phyloP scores from a whole-genome alignment of 1,140 invertebrate species.

The Lucilia sericata region DNA sequence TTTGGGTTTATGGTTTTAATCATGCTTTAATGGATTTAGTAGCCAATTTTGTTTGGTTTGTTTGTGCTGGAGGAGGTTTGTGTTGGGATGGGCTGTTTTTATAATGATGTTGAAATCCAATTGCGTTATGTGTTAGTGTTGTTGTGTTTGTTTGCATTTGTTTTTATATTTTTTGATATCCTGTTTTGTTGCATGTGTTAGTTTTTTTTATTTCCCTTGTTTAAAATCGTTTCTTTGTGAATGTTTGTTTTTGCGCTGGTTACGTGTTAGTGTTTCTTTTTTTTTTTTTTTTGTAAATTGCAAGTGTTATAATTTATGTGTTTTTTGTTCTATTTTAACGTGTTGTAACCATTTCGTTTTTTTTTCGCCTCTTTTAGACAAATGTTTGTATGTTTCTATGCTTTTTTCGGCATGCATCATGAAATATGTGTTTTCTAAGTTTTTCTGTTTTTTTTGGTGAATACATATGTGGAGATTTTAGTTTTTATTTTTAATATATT shows the following conservation, averaged over 20 bases:
- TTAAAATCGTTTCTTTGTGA: neutral
- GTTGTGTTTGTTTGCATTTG: neutral
- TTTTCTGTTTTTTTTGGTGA: neutral
- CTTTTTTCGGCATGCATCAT: slow-evolving; percentile 6
- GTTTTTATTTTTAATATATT: neutral
- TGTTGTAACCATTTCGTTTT: neutral
- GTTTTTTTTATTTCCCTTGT: neutral
- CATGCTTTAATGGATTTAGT: slow-evolving; percentile 1
- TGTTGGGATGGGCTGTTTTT: neutral
- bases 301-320: neutral
- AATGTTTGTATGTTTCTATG: neutral
- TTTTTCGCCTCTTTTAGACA: neutral
- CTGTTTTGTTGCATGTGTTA: neutral
- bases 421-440: neutral
- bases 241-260: neutral
- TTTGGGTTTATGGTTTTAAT: neutral
- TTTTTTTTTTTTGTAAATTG: neutral
- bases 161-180: slow-evolving; percentile 5
- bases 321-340: neutral
- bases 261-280: neutral
- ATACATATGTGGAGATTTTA: neutral
- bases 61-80: neutral
- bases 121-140: slow-evolving; percentile 18
- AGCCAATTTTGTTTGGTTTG: neutral
- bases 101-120: slow-evolving; percentile 14